Base-by-base conservation (phyloP, 2,113 vertebrate species). In the Clarias gariepinus region DNA sequence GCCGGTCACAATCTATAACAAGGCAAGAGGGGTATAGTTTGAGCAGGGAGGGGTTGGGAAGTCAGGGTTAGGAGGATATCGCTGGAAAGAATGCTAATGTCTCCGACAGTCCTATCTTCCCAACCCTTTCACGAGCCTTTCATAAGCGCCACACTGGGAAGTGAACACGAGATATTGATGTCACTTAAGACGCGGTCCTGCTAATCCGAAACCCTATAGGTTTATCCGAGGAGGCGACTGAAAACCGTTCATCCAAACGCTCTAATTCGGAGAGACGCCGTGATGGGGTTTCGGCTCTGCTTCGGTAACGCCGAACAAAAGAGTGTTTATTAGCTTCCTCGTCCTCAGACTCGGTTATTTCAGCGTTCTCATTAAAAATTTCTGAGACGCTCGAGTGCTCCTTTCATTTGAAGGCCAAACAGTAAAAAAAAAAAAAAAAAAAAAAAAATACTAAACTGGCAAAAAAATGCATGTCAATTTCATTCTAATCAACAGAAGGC, bases 1-100 rank as follows among this genome's bases (percentile, higher is more conserved):
- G 91, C 91, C 93, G 92, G 94, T 94, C 93, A 94, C 94, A 95
- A 95, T 95, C 94, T 94, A 95, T 95, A 95, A 94, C 94, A 93
- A 92, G 93, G 91, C 85, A 88, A 88, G 91, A 55, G 90, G 88
- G 86, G 84, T 88, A 88, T 90, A 85, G 88, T 83, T 76, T 81
- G 85, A 84, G 85, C 68, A 69, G 81, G 81, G 85, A 78, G 60
- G 81, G 90, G 87, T 85, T 81, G 60, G 87, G 90, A 93, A 92
- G 92, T 92, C 91, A 91, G 91, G 90, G 92, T 91, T 90, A 91
- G 90, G 61, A 84, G 88, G 73, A 47, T 83, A 80, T 85, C 81
- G 90, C 90, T 68, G 83, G 76, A 88, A 88, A 92, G 91, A 93
- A 94, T 91, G 90, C 91, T 91, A 91, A 92, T 90, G 87, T 87